Conservation (phyloP, 2,797 vertebrate genomes). For the Thunnus albacares region DNA sequence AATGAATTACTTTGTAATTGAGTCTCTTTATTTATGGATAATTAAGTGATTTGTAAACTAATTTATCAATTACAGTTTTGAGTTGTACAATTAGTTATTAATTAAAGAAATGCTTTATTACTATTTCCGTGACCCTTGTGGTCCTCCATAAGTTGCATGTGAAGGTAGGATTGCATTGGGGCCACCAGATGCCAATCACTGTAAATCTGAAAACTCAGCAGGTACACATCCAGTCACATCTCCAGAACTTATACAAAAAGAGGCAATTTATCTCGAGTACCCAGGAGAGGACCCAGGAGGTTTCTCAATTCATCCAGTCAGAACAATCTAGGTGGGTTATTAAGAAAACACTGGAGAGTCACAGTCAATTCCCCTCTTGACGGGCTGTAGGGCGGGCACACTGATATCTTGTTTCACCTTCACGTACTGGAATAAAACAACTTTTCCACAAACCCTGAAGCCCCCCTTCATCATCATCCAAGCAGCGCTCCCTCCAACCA, state of each 20-base stretch:
- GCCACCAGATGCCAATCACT: not conserved
- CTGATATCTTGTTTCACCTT: not conserved
- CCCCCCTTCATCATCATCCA: not conserved
- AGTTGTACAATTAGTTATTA: too few species aligned
- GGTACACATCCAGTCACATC: not conserved
- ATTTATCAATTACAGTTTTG: too few species aligned
- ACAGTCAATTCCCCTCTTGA: not conserved
- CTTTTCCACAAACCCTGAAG: not conserved
- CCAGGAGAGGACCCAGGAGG: not conserved
- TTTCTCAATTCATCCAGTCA: not conserved
- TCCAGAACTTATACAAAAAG: not conserved
- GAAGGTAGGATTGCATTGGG: not conserved
- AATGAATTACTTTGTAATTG: too few species aligned
- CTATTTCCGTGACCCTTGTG: too few species aligned
- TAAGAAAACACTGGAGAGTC: not conserved
- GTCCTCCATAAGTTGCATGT: not conserved
- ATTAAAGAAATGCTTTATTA: too few species aligned
- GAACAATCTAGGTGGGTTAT: not conserved
- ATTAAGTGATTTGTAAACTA: too few species aligned
- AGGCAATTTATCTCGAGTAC: not conserved
- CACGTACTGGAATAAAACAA: not conserved
- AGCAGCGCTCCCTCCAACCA: not conserved
- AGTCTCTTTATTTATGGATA: too few species aligned
- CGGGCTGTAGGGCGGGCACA: not conserved
- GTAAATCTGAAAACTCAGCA: not conserved